Evolutionary conservation across 2,797 vertebrate genomes (phyloP).

Genomic region (Labeo calbasu): DNA sequence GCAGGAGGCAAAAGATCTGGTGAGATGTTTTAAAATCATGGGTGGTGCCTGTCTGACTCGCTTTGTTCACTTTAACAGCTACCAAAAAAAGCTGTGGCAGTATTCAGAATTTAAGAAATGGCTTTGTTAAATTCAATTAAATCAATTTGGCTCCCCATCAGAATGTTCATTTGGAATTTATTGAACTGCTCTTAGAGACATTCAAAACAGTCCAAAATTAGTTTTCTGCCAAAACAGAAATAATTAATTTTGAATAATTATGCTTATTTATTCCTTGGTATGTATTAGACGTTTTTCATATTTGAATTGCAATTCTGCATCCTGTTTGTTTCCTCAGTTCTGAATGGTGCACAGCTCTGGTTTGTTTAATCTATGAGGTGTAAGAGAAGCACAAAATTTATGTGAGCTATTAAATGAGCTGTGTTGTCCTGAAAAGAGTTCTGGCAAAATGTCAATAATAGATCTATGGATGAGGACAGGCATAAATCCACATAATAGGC

Average conservation of each 20-base stretch:
- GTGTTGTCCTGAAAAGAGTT: background rate
- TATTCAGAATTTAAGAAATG: background rate
- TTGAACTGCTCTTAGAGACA: background rate
- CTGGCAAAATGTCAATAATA: conserved; percentile 19
- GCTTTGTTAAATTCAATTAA: background rate
- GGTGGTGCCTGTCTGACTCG: too few relatives aligned
- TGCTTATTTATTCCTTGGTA: background rate
- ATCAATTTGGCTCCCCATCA: background rate
- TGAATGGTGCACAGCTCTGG: background rate
- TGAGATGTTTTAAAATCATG: conserved; percentile 47
- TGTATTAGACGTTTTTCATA: background rate
- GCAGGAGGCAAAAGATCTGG: conserved; percentile 68
- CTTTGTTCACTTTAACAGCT: background rate
- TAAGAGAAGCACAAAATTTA: conserved; percentile 5
- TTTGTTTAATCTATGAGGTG: conserved; percentile 6
- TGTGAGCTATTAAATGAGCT: conserved; percentile 3
- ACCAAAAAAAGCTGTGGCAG: background rate
- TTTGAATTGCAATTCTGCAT: background rate
- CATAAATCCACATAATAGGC: conserved; percentile 28
- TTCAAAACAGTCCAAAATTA: background rate
- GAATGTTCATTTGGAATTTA: background rate
- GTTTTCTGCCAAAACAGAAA: background rate
- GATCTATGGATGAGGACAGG: background rate
- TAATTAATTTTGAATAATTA: background rate
- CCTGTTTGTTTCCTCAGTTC: background rate